These are phyloP conservation scores for Phasianus colchicus DNA, from an alignment of 2,113 vertebrate genomes.

Conservation along the genomic window DNA sequence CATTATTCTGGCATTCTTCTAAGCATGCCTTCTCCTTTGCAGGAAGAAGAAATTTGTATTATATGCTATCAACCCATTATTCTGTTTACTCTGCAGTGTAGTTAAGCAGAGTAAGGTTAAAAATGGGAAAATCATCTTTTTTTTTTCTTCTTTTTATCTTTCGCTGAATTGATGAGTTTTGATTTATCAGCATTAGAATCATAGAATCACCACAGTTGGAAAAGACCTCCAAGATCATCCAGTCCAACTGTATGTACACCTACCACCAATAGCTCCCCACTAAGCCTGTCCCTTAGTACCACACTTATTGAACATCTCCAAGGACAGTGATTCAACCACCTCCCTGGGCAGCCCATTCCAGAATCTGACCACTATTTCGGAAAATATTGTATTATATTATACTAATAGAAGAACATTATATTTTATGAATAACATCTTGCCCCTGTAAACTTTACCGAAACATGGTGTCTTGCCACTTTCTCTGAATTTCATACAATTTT, in stretches of 20 bases:
- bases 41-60: constrained; percentile 69
- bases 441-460: constrained; percentile 19
- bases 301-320: too few relatives aligned
- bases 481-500: constrained; percentile 48
- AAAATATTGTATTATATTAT: too few relatives aligned
- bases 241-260: too few relatives aligned
- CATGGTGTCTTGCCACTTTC: neutral
- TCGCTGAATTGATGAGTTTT: neutral
- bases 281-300: too few relatives aligned
- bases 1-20: constrained; percentile 70
- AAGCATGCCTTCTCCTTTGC: constrained; percentile 48
- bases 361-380: too few relatives aligned
- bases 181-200: constrained; percentile 15
- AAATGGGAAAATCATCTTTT: constrained; percentile 16
- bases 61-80: constrained; percentile 57
- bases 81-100: constrained; percentile 54
- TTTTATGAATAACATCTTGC: neutral
- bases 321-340: too few relatives aligned
- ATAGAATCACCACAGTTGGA: too few relatives aligned
- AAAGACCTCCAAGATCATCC: too few relatives aligned
- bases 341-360: too few relatives aligned
- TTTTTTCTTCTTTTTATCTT: neutral
- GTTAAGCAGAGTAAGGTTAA: constrained; percentile 25
- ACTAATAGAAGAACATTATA: too few relatives aligned
- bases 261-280: too few relatives aligned